phyloP scores from a whole-genome alignment of 2,888 invertebrate species.

The Lapara coniferarum region DNA sequence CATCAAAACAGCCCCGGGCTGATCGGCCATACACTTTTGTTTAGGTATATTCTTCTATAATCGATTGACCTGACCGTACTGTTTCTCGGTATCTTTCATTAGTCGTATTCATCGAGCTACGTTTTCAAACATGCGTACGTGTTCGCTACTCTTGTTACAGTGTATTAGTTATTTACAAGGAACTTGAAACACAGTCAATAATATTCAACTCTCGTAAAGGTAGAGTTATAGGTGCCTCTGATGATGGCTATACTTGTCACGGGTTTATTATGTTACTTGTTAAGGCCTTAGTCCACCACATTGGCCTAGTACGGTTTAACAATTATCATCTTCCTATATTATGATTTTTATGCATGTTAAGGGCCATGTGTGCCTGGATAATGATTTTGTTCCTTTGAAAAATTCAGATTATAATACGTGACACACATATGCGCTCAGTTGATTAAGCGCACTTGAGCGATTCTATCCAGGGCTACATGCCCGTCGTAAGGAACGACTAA shows the following conservation, averaged over 20 bases:
- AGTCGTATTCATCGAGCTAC: neutral
- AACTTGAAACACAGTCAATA: neutral
- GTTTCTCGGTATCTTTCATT: slow-evolving; percentile 21
- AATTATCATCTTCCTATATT: neutral
- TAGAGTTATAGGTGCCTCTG: too few relatives aligned
- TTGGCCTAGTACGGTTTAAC: too few relatives aligned
- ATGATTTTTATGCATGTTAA: too few relatives aligned
- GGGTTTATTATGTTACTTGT: neutral
- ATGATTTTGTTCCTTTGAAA: too few relatives aligned
- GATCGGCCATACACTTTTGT: slow-evolving; percentile 32
- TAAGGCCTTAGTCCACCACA: too few relatives aligned
- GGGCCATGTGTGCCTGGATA: too few relatives aligned
- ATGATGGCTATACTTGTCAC: neutral
- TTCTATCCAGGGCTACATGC: too few relatives aligned
- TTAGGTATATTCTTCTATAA: slow-evolving; percentile 32
- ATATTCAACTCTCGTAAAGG: neutral
- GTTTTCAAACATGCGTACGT: neutral
- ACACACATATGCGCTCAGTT: too few relatives aligned
- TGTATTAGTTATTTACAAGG: neutral
- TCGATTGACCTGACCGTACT: slow-evolving; percentile 22
- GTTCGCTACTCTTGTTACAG: neutral
- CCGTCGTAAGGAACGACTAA: too few relatives aligned
- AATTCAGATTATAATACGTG: too few relatives aligned
- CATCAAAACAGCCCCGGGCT: slow-evolving; percentile 33
- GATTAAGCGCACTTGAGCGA: too few relatives aligned